Conservation (phyloP, 37 sponge, comb jelly and placozoan species). For the Oscarella lobularis region DNA sequence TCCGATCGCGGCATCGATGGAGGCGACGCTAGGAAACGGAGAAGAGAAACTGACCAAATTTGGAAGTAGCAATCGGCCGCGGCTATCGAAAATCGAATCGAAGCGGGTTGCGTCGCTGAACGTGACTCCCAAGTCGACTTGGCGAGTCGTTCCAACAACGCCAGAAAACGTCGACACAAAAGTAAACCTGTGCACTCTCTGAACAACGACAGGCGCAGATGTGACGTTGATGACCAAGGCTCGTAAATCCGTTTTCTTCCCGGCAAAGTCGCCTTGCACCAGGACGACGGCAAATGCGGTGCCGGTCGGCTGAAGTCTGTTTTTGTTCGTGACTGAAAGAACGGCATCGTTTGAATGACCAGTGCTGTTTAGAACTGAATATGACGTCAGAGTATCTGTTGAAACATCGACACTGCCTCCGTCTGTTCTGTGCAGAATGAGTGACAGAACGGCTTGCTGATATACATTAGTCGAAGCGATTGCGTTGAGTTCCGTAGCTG, state of each 20-base stretch:
- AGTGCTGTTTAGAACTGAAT: not conserved
- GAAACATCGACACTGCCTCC: not conserved
- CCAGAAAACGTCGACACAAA: conserved; percentile 24
- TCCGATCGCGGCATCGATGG: conserved; percentile 18
- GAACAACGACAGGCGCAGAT: conserved; percentile 12
- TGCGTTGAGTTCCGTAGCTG: not conserved
- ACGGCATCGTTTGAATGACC: not conserved
- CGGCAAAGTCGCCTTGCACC: conserved; percentile 8
- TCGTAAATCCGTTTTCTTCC: not conserved
- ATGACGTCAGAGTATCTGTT: not conserved
- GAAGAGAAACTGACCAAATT: conserved; percentile 26
- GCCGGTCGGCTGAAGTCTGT: conserved; percentile 5
- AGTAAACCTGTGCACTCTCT: conserved; percentile 11
- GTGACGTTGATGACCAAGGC: conserved; percentile 9
- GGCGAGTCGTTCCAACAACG: conserved; percentile 1
- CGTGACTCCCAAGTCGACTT: conserved; percentile 13
- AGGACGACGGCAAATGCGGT: not conserved
- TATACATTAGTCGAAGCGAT: not conserved
- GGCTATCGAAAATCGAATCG: not conserved
- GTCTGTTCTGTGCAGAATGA: not conserved
- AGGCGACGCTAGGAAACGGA: conserved; percentile 6
- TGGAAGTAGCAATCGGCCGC: conserved; percentile 4
- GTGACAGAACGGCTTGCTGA: not conserved
- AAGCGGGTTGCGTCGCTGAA: conserved; percentile 24
- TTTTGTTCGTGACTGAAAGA: not conserved